Evolutionary conservation across 2,888 invertebrate genomes (phyloP), one percentile per base, ranked within the genome.

Genomic region (Archaeoteleia sp.): DNA sequence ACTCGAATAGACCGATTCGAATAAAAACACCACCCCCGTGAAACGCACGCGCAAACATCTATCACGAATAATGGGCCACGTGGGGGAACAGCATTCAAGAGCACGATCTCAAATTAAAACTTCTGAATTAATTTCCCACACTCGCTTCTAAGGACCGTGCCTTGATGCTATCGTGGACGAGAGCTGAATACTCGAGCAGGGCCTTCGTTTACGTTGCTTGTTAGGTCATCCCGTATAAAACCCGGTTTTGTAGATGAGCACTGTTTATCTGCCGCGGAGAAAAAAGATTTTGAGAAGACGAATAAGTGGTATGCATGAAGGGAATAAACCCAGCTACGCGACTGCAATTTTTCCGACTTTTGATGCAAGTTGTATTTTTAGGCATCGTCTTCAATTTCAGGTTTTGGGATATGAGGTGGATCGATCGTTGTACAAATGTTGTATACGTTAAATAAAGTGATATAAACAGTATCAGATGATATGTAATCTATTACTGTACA

Each of bases 101-200:
- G 25, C 30, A 35, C 27, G 43, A 7, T 32, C 20, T 70, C 66
- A 67, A 74, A 75, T 76, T 74, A 75, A 74, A 75, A 75, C 67
- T 71, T 67, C 54, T 58, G 68, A 69, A 75, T 76, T 75, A 74
- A 75, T 76, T 73, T 70, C 67, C 72, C 60, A 66, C 67, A 65
- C 70, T 62, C 70, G 40, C 57, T 46, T 29, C 32, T 43, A 46
- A 42, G 57, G 60, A 43, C 25, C 40, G 30, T 48, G 53, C 54
- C 58, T 57, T 46, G 74, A 75, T 75, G 68, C 61, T 75, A 74
- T 74, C 75, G 60, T 51, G 65, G 61, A 72, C 71, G 67, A 63
- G 70, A 66, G 61, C 34, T 40, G 70, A 71, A 75, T 74, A 62
- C 60, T 39, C 46, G 62, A 67, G 60, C 43, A 49, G 45, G 14